Evolutionary conservation across 2,113 vertebrate genomes (phyloP).

Genomic region (Hypomesus transpacificus): DNA sequence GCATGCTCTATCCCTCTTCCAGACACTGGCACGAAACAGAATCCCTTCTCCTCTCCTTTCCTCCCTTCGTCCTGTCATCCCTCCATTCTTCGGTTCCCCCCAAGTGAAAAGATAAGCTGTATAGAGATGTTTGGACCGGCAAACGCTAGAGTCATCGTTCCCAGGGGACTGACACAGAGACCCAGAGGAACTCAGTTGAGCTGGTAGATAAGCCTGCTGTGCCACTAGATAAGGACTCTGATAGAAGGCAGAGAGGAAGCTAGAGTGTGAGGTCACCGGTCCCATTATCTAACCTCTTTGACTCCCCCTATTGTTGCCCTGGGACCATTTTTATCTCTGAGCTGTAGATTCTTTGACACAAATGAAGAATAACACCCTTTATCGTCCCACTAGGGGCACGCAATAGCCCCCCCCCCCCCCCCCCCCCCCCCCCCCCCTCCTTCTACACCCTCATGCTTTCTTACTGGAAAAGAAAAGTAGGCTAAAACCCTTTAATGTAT

Average conservation of each 20-base stretch:
- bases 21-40: conserved; percentile 24
- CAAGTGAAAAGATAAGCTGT: conserved; percentile 37
- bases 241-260: conserved; percentile 46
- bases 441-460: too few species aligned
- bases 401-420: too few species aligned
- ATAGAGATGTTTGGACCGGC: conserved; percentile 10
- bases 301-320: conserved; percentile 46
- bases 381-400: neutral
- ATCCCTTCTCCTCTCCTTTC: conserved; percentile 42
- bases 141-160: conserved; percentile 26
- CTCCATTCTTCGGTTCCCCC: conserved; percentile 22
- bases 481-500: too few species aligned
- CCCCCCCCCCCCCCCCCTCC: too few species aligned
- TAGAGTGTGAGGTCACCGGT: conserved; percentile 45
- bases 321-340: conserved; percentile 55
- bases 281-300: conserved; percentile 55
- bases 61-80: conserved; percentile 16
- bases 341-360: conserved; percentile 51
- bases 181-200: conserved; percentile 45
- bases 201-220: conserved; percentile 51
- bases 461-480: too few species aligned
- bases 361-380: conserved; percentile 43
- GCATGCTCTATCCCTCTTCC: conserved; percentile 17
- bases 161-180: conserved; percentile 47
- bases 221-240: conserved; percentile 47